A percentile compares a stretch with the other conserved stretches of the same genome.
These are phyloP conservation scores for Mus caroli DNA, from an alignment of 2,797 vertebrate genomes.

Conservation along the genomic window DNA sequence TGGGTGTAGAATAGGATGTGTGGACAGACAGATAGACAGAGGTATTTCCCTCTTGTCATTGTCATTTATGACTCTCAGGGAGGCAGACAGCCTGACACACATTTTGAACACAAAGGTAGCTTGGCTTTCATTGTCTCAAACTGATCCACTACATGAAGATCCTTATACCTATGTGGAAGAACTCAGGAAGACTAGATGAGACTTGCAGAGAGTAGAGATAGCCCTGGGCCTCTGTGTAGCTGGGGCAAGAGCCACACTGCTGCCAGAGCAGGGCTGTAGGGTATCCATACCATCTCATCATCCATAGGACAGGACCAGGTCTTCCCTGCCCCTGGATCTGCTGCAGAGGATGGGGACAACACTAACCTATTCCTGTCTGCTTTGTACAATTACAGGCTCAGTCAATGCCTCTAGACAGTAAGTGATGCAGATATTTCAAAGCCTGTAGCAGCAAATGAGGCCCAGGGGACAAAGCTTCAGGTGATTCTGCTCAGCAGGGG, in stretches of 20 bases:
- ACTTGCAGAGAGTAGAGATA: not conserved
- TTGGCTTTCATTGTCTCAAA: slow-evolving; percentile 64
- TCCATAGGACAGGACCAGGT: not conserved
- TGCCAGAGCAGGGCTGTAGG: not conserved
- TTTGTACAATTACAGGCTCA: not conserved
- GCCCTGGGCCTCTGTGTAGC: not conserved
- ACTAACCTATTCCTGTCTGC: not conserved
- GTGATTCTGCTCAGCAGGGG: not conserved
- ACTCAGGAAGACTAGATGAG: slow-evolving; percentile 26
- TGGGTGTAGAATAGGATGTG: not conserved
- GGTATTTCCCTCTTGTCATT: not conserved
- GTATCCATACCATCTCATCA: not conserved
- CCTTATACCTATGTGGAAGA: not conserved
- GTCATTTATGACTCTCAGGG: not conserved
- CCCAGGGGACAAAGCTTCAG: not conserved
- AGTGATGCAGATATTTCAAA: not conserved
- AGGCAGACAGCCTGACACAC: not conserved
- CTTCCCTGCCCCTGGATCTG: not conserved
- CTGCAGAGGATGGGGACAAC: not conserved
- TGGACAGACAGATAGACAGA: not conserved
- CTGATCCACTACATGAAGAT: not conserved
- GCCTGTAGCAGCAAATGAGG: not conserved
- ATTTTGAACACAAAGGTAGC: slow-evolving; percentile 51
- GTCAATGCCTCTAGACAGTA: slow-evolving; percentile 28
- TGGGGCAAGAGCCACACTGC: too few species aligned